Percentiles rank a stretch among this genome's conserved stretches.
phyloP scores from a whole-genome alignment of 2,888 invertebrate genomes.

The Sepiola atlantica region DNA sequence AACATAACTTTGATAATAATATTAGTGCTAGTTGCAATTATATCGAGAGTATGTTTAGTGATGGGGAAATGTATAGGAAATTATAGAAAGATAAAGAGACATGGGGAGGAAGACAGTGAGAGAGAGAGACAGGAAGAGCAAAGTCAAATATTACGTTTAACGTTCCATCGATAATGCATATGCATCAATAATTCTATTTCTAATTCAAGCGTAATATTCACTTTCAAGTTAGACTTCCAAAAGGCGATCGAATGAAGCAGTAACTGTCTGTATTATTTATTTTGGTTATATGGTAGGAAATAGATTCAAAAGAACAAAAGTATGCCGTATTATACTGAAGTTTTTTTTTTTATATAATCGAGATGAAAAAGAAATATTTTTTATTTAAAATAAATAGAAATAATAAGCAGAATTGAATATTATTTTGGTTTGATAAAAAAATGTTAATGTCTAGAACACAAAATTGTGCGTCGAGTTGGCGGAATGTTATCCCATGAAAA shows the following conservation, averaged over 20 bases:
- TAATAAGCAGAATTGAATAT: too few species aligned
- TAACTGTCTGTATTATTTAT: neutral
- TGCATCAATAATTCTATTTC: neutral
- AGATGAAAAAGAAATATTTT: too few species aligned
- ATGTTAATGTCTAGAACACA: too few species aligned
- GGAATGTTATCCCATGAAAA: too few species aligned
- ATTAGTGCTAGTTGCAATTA: neutral
- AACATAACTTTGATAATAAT: neutral
- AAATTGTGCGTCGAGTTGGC: too few species aligned
- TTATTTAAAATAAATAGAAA: too few species aligned
- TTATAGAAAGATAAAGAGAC: neutral
- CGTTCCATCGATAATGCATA: neutral
- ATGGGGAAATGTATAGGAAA: neutral
- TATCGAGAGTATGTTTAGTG: neutral
- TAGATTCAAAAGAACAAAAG: too few species aligned
- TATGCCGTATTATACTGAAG: too few species aligned
- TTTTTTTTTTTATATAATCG: too few species aligned
- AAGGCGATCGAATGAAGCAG: neutral
- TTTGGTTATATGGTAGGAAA: too few species aligned
- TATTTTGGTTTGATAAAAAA: too few species aligned
- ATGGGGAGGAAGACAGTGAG: neutral
- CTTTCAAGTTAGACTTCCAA: neutral
- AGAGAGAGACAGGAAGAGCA: neutral
- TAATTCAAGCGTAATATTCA: neutral
- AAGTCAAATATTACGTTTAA: neutral